Conservation (phyloP, 2,797 vertebrate species). For the Sardinella longiceps region DNA sequence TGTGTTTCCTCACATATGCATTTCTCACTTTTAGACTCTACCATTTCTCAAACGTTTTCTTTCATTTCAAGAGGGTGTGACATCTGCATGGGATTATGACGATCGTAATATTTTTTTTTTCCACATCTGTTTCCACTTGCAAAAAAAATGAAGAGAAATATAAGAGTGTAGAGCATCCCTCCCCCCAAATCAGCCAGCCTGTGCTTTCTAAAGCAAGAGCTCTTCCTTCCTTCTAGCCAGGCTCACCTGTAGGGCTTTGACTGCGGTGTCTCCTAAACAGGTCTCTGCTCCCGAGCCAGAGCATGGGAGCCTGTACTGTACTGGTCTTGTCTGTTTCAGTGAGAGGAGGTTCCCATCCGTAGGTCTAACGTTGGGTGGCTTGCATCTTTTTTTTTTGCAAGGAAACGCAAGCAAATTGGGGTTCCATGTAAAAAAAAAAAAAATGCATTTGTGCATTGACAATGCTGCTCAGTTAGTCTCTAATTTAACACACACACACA, state of each 20-base stretch:
- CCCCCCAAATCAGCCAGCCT: not conserved
- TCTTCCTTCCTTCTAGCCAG: not conserved
- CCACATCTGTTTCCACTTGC: not conserved
- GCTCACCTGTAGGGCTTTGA: not conserved
- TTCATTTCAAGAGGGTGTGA: not conserved
- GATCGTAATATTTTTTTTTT: not conserved
- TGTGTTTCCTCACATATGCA: conserved; percentile 69
- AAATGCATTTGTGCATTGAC: conserved; percentile 69
- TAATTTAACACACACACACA: conserved; percentile 50
- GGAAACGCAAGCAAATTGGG: conserved; percentile 58
- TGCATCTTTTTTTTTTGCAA: conserved; percentile 62
- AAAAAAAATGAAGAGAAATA: conserved; percentile 12
- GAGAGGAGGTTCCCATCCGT: not conserved
- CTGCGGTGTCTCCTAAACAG: not conserved
- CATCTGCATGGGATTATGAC: conserved; percentile 7
- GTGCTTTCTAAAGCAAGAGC: not conserved
- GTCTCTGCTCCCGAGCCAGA: not conserved
- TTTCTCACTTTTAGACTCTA: conserved; percentile 58
- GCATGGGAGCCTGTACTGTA: not conserved
- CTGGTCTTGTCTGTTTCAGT: not conserved
- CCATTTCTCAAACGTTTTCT: not conserved
- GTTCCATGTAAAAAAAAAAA: conserved; percentile 56
- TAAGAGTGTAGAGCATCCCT: not conserved
- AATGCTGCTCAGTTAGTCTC: conserved; percentile 74
- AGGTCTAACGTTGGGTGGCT: not conserved